Evolutionary conservation across 2,888 invertebrate genomes (phyloP).

Genomic region (Drosophila meridionalis): DNA sequence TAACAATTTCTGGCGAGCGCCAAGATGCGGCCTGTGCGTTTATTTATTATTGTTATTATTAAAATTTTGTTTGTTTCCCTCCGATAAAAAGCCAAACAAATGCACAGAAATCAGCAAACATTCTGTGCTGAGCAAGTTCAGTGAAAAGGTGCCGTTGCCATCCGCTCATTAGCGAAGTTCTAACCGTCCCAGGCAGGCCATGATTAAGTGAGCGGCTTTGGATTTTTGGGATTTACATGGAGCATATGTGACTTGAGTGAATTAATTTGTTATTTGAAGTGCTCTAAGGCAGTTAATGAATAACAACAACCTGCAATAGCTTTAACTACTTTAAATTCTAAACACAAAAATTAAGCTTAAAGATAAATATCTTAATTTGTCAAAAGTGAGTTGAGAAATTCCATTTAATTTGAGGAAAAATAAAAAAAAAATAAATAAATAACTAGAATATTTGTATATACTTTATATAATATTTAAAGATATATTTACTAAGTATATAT

Average conservation of each 20-base stretch:
- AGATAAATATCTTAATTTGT: conserved; percentile 6
- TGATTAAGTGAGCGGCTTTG: not conserved
- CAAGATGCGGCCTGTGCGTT: conserved; percentile 10
- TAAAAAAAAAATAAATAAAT: not conserved
- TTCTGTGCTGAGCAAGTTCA: conserved; percentile 19
- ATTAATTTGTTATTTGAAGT: not conserved
- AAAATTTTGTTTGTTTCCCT: not conserved
- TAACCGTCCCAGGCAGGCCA: not conserved
- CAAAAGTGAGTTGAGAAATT: not conserved
- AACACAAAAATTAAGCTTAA: not conserved
- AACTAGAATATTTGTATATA: not conserved
- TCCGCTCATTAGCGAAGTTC: conserved; percentile 4
- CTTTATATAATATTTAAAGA: not conserved
- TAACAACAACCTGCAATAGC: not conserved
- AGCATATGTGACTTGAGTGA: not conserved
- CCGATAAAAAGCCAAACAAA: conserved; percentile 68
- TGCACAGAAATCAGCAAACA: conserved; percentile 62
- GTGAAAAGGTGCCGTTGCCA: conserved; percentile 27
- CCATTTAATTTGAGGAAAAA: not conserved
- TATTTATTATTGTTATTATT: conserved; percentile 4
- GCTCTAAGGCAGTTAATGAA: too few species aligned
- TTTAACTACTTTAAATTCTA: not conserved
- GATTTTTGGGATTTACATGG: conserved; percentile 12
- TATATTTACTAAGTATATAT: not conserved
- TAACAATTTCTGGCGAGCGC: conserved; percentile 68